Conservation (phyloP, 2,888 invertebrate genomes). For the Julus scanicus region DNA sequence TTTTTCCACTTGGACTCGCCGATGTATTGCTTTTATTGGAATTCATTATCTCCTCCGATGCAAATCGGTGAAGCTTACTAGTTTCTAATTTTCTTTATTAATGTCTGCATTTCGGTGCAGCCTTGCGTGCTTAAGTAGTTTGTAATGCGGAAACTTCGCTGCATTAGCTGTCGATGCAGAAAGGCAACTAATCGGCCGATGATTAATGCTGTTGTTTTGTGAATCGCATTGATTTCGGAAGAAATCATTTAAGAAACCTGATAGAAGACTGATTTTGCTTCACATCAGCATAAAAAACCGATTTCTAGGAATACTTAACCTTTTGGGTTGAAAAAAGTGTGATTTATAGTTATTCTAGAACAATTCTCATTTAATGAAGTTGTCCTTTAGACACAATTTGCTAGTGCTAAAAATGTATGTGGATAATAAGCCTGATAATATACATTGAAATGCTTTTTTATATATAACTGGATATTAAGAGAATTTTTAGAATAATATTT, state of each 20-base stretch:
- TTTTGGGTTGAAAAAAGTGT: no score
- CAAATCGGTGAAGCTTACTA: neutral
- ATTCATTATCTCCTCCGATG: neutral
- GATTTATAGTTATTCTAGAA: no score
- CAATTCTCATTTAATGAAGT: no score
- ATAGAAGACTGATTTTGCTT: neutral
- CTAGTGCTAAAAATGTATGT: no score
- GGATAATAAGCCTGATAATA: no score
- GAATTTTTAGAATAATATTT: no score
- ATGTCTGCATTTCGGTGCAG: neutral
- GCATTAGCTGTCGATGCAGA: neutral
- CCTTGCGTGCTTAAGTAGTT: neutral
- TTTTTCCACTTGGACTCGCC: neutral
- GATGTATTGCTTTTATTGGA: neutral
- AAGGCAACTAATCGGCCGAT: conserved; percentile 8
- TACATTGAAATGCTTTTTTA: no score
- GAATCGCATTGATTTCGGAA: neutral
- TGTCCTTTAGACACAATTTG: no score
- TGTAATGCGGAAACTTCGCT: neutral
- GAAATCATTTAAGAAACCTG: neutral
- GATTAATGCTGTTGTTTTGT: conserved; percentile 19
- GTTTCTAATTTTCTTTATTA: neutral
- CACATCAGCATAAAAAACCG: neutral
- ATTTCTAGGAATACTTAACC: neutral
- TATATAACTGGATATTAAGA: no score